Conservation (phyloP, 2,113 vertebrate species). For the Polyodon spathula region DNA sequence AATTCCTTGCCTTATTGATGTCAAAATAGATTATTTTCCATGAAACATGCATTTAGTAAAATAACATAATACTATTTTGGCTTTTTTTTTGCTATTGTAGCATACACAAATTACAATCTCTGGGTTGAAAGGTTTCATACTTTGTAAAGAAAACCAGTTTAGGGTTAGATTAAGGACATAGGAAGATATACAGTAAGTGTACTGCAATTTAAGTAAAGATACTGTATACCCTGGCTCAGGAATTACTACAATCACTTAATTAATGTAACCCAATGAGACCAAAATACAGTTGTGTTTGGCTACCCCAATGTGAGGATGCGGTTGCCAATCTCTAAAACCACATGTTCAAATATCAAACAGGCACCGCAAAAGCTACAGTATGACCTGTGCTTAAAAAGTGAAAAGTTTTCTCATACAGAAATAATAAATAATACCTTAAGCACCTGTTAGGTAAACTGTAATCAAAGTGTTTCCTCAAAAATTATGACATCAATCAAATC, state of each 20-base stretch:
- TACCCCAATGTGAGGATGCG: slow-evolving; percentile 69
- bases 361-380: slow-evolving; percentile 31
- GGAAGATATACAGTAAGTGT: slow-evolving; percentile 15
- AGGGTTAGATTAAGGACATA: neutral
- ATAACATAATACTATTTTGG: too few species aligned
- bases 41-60: too few species aligned
- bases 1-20: too few species aligned
- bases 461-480: neutral
- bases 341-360: slow-evolving; percentile 57
- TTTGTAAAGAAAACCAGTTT: neutral
- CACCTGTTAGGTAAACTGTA: slow-evolving; percentile 2
- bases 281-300: slow-evolving; percentile 66
- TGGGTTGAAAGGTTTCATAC: too few species aligned
- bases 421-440: neutral
- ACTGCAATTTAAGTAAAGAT: slow-evolving; percentile 59
- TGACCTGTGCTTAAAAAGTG: slow-evolving; percentile 30
- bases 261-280: slow-evolving; percentile 53
- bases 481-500: too few species aligned
- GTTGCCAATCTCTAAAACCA: slow-evolving; percentile 56
- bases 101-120: too few species aligned
- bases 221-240: slow-evolving; percentile 59
- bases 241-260: slow-evolving; percentile 61
- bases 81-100: too few species aligned
- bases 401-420: neutral
- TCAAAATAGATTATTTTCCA: too few species aligned